Evolutionary conservation across 2,888 invertebrate species (phyloP).

Genomic region (Leptura quadrifasciata): DNA sequence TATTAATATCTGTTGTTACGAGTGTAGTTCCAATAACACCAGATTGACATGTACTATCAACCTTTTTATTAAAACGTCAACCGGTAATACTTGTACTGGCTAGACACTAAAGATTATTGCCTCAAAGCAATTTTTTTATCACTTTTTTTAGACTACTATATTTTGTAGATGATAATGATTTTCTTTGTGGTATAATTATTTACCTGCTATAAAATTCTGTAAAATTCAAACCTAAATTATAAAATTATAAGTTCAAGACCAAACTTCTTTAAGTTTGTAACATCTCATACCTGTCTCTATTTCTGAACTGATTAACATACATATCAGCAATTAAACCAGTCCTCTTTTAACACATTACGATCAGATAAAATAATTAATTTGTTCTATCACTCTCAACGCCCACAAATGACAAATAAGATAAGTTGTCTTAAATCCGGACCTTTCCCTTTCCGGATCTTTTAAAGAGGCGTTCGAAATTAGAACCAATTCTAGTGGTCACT

Average conservation of each 20-base stretch:
- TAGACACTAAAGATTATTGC: no score
- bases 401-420: conserved; percentile 25
- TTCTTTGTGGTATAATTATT: neutral
- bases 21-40: no score
- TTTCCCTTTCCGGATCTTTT: conserved; percentile 4
- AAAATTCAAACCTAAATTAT: neutral
- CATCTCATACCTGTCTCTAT: conserved; percentile 16
- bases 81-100: no score
- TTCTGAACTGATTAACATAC: conserved; percentile 24
- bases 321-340: conserved; percentile 12
- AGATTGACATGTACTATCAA: no score
- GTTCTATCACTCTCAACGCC: conserved; percentile 5
- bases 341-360: neutral
- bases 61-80: no score
- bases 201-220: neutral
- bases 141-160: no score
- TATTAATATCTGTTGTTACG: no score
- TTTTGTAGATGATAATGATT: no score
- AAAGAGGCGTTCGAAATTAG: conserved; percentile 41
- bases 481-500: conserved; percentile 60
- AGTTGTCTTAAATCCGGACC: neutral
- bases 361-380: conserved; percentile 23
- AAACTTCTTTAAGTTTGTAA: conserved; percentile 11
- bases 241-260: neutral
- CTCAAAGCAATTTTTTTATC: no score